Base-by-base conservation (phyloP, 2,888 invertebrate species). In the Tigriopus californicus region DNA sequence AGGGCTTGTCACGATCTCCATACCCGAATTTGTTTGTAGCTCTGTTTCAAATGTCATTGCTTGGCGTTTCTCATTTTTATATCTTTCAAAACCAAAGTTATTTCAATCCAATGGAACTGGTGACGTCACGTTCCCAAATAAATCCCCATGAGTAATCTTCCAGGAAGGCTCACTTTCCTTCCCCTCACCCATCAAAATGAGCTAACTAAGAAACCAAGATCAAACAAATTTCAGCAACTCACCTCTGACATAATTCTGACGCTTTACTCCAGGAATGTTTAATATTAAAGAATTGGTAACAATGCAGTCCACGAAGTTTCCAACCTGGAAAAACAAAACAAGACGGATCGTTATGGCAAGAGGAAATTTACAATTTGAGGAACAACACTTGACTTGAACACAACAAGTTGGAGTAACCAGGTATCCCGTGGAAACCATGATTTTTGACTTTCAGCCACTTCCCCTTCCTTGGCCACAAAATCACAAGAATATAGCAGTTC, bases 251-350 rank as follows among this genome's bases (percentile, higher is more conserved):
- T 74, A 91, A 77, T 76, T 90, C 88, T 64, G 88, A 89, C 66
- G 90, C 88, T 76, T 88, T 89, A 75, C 87, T 86, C 90, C 90
- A 91, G 64, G 91, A 91, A 77, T 91, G 90, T 73, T 83, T 83
- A 71, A 90, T 90, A 74, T 86, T 87, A 76, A 91, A 91, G 76
- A 87, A 90, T 79, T 87, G 90, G 75, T 90, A 91, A 76, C 91
- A 91, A 74, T 88, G 80, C 68, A 89, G 80, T 68, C 89, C 89
- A 74, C 81, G 81, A 67, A 89, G 77, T 74, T 88, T 88, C 91
- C 91, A 91, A 69, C 58, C 49, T 49, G 49, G 13, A 49, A 49
- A 18, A 11, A 44, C 41, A 44, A 6, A n/a, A 44, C 15, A 44
- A 44, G 18, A 15, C 4, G 10, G n/a, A 15, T 44, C 10, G 5